Base-by-base conservation (phyloP, 2,113 vertebrate species). In the Chloropsis cyanopogon region DNA sequence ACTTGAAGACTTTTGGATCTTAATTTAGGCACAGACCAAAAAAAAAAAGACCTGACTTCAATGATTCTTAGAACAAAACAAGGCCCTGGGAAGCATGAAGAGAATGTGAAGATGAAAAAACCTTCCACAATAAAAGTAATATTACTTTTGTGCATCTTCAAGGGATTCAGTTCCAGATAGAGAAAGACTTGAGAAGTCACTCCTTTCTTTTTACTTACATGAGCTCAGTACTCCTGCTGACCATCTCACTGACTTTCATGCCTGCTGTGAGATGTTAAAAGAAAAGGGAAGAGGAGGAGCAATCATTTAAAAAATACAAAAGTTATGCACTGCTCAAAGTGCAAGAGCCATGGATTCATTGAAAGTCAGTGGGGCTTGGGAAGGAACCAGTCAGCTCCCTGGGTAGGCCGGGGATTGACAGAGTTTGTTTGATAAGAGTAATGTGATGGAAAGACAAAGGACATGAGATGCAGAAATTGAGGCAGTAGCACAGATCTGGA, bases 121-220 rank as follows among this genome's bases (percentile, higher is more conserved):
- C 4, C 6, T 4, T 24, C 46, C 56, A 29, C 33, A 37, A 17
- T 73, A 33, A 84, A 86, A 92, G 16, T 29, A 80, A 46, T 42
- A 86, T 61, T 86, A 16, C 26, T 86, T 95, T 73, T 37, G 35
- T 90, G 29, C 26, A 8, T 73, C 79, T 94, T 96, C 88, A 92
- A 93, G 94, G 88, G 49, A 75, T 88, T 81, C 2, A 2, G n/a
- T 39, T 29, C 54, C 42, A 44, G 68, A 44, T 3, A 73, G 42
- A 90, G 16, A 64, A 93, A 83, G 33, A 66, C 47, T 81, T 83
- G 52, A 83, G 64, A 70, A 82, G 50, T 77, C 69, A 44, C 14
- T 85, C 31, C 53, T 71, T 82, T 79, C 33, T 87, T 92, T 88
- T 77, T 75, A 81, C 39, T 70, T 60, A 9, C 9, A 41, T 9